phyloP scores from a whole-genome alignment of 2,113 vertebrate species.

The Pseudorasbora parva region DNA sequence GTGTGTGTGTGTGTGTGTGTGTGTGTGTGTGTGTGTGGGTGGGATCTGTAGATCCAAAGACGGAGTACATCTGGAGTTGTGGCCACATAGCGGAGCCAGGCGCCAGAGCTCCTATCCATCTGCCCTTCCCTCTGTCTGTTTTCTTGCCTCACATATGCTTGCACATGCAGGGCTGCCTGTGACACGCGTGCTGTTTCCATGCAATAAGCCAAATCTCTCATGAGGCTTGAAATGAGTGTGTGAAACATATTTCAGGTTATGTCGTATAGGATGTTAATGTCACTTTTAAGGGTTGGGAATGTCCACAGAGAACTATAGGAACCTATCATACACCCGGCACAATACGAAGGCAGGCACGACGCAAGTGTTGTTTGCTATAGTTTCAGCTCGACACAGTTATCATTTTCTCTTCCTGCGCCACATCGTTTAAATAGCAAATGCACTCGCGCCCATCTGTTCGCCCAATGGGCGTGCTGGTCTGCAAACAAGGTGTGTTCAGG shows the following conservation, averaged over 20 bases:
- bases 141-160: conserved; percentile 48
- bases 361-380: too few relatives aligned
- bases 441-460: too few relatives aligned
- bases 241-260: conserved; percentile 26
- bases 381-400: too few relatives aligned
- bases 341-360: too few relatives aligned
- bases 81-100: conserved; percentile 66
- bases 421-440: too few relatives aligned
- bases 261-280: neutral
- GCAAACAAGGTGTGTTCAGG: too few relatives aligned
- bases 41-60: conserved; percentile 57
- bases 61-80: conserved; percentile 73
- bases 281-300: neutral
- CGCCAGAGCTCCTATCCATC: conserved; percentile 67
- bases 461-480: too few relatives aligned
- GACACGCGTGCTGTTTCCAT: conserved; percentile 27
- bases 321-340: too few relatives aligned
- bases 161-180: conserved; percentile 12
- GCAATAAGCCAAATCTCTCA: neutral
- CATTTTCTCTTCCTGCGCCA: too few relatives aligned
- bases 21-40: conserved; percentile 24
- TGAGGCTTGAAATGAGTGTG: neutral
- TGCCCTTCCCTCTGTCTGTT: conserved; percentile 47
- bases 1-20: too few relatives aligned
- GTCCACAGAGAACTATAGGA: conserved; percentile 38